phyloP scores from a whole-genome alignment of 1,140 invertebrate genomes.

The Diachasma alloeum region DNA sequence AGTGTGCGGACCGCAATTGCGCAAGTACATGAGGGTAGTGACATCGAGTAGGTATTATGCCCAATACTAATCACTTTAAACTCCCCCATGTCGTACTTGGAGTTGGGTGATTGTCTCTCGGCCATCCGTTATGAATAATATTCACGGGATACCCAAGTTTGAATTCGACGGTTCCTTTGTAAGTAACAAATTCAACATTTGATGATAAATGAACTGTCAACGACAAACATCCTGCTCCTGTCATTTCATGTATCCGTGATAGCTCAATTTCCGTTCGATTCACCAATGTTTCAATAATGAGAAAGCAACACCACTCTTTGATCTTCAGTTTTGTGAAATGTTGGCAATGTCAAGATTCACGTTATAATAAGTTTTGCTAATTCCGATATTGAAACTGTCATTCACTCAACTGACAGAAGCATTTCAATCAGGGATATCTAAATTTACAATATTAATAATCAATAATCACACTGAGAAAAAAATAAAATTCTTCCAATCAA shows the following conservation, averaged over 20 bases:
- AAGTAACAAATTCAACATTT: neutral
- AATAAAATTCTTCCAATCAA: no score
- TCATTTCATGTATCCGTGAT: neutral
- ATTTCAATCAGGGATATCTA: no score
- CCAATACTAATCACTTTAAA: neutral
- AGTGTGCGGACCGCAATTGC: no score
- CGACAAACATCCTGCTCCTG: neutral
- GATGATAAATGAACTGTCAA: conserved; percentile 10
- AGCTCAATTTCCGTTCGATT: neutral
- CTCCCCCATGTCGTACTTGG: neutral
- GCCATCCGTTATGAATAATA: neutral
- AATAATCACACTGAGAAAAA: no score
- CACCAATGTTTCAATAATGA: neutral
- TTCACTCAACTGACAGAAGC: neutral
- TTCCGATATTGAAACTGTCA: neutral
- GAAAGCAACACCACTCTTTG: neutral
- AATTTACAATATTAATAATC: no score
- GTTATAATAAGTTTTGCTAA: neutral
- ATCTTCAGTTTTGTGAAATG: neutral
- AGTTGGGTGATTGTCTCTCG: neutral
- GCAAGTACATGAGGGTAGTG: no score
- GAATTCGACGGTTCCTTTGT: neutral
- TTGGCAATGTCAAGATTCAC: neutral
- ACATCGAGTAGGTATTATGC: neutral
- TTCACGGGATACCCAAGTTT: neutral